Base-by-base conservation (phyloP, 1,140 invertebrate species). In the Daktulosphaira vitifoliae region DNA sequence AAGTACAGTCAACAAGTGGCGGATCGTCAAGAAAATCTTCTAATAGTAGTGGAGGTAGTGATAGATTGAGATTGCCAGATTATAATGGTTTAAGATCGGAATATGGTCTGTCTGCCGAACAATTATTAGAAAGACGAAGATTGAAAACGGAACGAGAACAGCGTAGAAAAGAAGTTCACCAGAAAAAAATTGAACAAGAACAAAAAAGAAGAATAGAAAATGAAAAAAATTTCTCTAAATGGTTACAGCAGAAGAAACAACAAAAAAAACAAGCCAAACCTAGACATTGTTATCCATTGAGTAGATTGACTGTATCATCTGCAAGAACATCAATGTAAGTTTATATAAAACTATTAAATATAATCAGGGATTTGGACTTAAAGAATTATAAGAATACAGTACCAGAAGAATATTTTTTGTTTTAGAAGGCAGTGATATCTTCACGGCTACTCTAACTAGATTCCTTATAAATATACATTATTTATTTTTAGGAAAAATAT, bases 81-180 rank as follows among this genome's bases (percentile, higher is more conserved):
- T 72, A 72, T 48, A 71, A 71, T 33, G 71, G 71, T 15, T 66
- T 71, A 2, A 52, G 69, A 8, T 71, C 71, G 9, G 70, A 71
- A 50, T 72, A 72, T 53, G 71, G 71, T 11, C 54, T 72, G 9
- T 70, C 66, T 38, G 70, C 68, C 1, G 71, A 72, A 46, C 70
- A 71, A 42, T 66, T 72, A 1, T 46, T 67, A 38, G 70, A 72
- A 25, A 68, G 70, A 25, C 46, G 37, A 1, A 59, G 26, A 3
- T 16, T 16, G 4, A 59, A 26, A 50, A 46, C 22, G 48, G 66
- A 66, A 49, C 26, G 44, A 0, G 48, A 54, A 16, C 16, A 15
- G 1, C 49, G 52, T 4, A 51, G 42, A 9, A 68, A 51, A 33
- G 65, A 56, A 22, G 54, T n/a, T 13, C 54, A 26, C 13, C 65